phyloP scores from a whole-genome alignment of 2,888 invertebrate species.

The Carabus problematicus region DNA sequence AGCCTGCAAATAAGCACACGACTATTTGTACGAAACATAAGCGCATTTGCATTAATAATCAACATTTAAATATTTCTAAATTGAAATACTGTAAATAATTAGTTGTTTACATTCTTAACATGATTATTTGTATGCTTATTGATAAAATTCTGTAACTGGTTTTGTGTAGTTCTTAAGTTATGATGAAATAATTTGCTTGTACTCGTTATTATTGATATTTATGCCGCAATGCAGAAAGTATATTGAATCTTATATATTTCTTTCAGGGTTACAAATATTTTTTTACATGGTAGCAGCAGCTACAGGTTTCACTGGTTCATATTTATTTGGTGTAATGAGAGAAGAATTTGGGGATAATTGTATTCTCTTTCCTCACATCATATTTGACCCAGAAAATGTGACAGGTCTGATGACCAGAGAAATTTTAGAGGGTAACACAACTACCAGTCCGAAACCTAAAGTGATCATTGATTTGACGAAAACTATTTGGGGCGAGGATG shows the following conservation, averaged over 20 bases:
- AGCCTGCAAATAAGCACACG: not conserved
- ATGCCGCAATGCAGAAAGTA: not conserved
- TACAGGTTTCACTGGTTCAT: conserved; percentile 10
- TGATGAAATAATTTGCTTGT: too few species aligned
- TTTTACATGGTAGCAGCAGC: conserved; percentile 20
- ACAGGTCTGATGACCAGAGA: not conserved
- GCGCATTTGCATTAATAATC: not conserved
- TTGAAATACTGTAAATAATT: too few species aligned
- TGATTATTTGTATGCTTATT: too few species aligned
- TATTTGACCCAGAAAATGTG: conserved; percentile 7
- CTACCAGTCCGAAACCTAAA: not conserved
- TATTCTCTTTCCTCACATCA: conserved; percentile 25
- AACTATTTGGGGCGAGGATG: conserved; percentile 46
- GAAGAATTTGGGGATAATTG: conserved; percentile 29
- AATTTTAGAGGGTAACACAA: not conserved
- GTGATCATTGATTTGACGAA: conserved; percentile 3
- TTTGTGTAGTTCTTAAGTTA: too few species aligned
- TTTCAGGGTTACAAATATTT: conserved; percentile 25
- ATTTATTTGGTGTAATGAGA: conserved; percentile 18
- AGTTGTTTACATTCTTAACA: too few species aligned
- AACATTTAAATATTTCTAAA: too few species aligned
- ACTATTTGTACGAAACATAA: not conserved
- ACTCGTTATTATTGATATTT: too few species aligned
- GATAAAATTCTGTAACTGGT: too few species aligned
- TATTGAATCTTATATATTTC: not conserved